A percentile compares a stretch with the other conserved stretches of the same genome.
Evolutionary conservation across 2,113 vertebrate species (phyloP).

Genomic region (Pseudorectes ferrugineus): DNA sequence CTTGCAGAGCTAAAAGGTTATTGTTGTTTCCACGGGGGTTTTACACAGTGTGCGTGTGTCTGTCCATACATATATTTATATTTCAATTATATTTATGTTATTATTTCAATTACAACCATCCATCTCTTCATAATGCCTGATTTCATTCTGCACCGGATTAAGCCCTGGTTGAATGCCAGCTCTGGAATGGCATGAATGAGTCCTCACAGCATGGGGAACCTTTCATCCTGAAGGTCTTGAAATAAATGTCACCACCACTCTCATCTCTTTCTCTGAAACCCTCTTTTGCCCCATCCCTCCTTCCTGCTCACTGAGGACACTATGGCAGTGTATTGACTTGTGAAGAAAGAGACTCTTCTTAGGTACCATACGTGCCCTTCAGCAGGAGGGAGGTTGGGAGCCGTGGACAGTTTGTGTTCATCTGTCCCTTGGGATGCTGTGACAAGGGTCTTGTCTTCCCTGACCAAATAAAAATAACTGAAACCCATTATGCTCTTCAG

Average conservation of each 20-base stretch:
- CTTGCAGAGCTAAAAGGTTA: slow-evolving; percentile 51
- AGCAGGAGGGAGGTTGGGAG: background rate
- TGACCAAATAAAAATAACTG: background rate
- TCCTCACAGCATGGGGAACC: slow-evolving; percentile 25
- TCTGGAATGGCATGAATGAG: slow-evolving; percentile 57
- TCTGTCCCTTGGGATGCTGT: background rate
- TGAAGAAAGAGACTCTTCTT: slow-evolving; percentile 54
- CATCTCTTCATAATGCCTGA: slow-evolving; percentile 54
- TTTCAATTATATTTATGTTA: slow-evolving; percentile 69
- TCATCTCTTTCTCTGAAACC: slow-evolving; percentile 54
- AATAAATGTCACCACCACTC: slow-evolving; percentile 56
- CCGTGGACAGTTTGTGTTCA: background rate
- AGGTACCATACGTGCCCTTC: background rate
- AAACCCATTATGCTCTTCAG: background rate
- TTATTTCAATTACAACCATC: slow-evolving; percentile 66
- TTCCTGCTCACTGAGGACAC: slow-evolving; percentile 44
- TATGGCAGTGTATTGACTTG: slow-evolving; percentile 12
- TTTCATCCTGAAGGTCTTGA: slow-evolving; percentile 57
- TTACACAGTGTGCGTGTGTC: slow-evolving; percentile 40
- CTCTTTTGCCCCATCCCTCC: slow-evolving; percentile 22
- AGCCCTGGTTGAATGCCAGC: slow-evolving; percentile 42
- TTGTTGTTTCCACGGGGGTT: slow-evolving; percentile 35
- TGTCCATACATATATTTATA: slow-evolving; percentile 39
- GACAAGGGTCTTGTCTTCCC: slow-evolving; percentile 28
- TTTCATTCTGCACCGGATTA: slow-evolving; percentile 22